Evolutionary conservation across 2,113 vertebrate species (phyloP).

Genomic region (Oncorhynchus masou): DNA sequence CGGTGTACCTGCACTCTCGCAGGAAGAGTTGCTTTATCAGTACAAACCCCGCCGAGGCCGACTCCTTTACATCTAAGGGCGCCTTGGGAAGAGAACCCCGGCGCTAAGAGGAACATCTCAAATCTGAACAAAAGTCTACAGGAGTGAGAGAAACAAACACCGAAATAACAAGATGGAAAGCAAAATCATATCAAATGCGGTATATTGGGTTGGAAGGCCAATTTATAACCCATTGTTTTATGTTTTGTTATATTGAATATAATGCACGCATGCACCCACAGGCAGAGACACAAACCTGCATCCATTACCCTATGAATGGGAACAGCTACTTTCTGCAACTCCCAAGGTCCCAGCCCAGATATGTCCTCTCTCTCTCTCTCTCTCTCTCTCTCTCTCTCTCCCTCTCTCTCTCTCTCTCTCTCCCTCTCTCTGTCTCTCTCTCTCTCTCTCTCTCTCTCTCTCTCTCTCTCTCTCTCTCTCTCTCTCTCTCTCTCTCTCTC

Average conservation of each 20-base stretch:
- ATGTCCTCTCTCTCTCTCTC: not conserved
- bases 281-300: not conserved
- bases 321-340: conserved; percentile 52
- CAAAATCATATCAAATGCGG: conserved; percentile 63
- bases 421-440: not conserved
- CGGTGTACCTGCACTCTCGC: conserved; percentile 62
- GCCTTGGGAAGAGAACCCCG: conserved; percentile 73
- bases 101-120: conserved; percentile 74
- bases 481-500: not conserved
- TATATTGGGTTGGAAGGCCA: conserved; percentile 71
- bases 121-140: conserved; percentile 74
- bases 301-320: conserved; percentile 43
- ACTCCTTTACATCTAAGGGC: conserved; percentile 75
- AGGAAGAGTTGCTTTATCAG: conserved; percentile 76
- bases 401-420: not conserved
- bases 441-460: not conserved
- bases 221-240: conserved; percentile 72
- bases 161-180: conserved; percentile 73
- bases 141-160: conserved; percentile 70
- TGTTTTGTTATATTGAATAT: conserved; percentile 52
- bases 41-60: conserved; percentile 78
- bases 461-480: not conserved
- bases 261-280: conserved; percentile 43
- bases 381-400: not conserved
- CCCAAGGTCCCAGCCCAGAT: conserved; percentile 52